Conservation (phyloP, 2,113 vertebrate species). For the Salminus brasiliensis region DNA sequence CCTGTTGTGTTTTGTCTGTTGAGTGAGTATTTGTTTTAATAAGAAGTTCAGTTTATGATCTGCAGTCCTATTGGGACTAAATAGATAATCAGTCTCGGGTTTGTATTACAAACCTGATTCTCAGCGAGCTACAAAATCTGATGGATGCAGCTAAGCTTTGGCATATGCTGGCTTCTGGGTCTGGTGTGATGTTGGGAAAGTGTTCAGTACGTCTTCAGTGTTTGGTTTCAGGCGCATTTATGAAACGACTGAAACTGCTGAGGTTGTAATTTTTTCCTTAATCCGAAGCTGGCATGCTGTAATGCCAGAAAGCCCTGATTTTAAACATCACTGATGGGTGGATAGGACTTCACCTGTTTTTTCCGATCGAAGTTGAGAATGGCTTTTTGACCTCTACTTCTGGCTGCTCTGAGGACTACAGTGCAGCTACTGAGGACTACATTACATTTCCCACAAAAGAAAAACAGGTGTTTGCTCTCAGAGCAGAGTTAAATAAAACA, state of each 20-base stretch:
- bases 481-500: slow-evolving; percentile 30
- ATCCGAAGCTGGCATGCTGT: slow-evolving; percentile 23
- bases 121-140: slow-evolving; percentile 14
- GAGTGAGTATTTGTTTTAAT: slow-evolving; percentile 43
- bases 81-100: slow-evolving; percentile 32
- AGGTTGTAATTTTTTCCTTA: slow-evolving; percentile 17
- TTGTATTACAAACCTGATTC: slow-evolving; percentile 34
- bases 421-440: not conserved
- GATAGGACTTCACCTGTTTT: not conserved
- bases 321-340: not conserved
- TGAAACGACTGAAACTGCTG: slow-evolving; percentile 32
- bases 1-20: slow-evolving; percentile 41
- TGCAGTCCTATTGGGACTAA: slow-evolving; percentile 35
- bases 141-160: slow-evolving; percentile 40
- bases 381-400: not conserved
- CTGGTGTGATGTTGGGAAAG: slow-evolving; percentile 18
- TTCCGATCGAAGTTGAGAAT: not conserved
- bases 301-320: not conserved
- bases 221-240: slow-evolving; percentile 31
- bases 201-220: slow-evolving; percentile 20
- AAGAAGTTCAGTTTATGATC: slow-evolving; percentile 38
- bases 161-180: slow-evolving; percentile 28
- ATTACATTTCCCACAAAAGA: slow-evolving; percentile 22
- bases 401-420: not conserved
- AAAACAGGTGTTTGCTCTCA: slow-evolving; percentile 41